Evolutionary conservation across 2,888 invertebrate species (phyloP), one percentile per base, ranked within the genome.

Genomic region (Hirtodrosophila trivittata): DNA sequence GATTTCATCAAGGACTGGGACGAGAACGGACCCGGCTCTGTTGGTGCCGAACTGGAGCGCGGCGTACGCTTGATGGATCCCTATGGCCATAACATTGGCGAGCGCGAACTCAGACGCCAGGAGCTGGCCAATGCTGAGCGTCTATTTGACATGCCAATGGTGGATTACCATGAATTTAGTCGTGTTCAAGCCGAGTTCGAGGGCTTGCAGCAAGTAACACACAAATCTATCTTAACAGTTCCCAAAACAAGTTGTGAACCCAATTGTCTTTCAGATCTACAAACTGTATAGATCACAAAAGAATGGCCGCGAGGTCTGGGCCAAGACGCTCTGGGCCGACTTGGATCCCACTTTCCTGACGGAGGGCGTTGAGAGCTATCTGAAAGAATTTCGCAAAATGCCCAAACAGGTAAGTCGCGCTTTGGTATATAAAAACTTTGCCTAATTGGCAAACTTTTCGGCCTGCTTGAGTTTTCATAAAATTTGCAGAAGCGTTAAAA

Each of bases 301-400:
- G 91, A 92, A 92, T 66, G 95, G 95, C 0, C 92, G 96, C 35
- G 95, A 96, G 69, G 83, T 92, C 3, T 97, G 97, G 97, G 94
- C 96, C 0, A 95, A 95, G 89, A 97, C 96, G 0, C 89, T 97
- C 8, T 98, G 98, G 98, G 94, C 92, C 5, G 94, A 98, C 89
- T 91, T 98, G 43, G 95, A 97, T 90, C 95, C 97, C 1, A 95
- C 95, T 83, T 93, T 94, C 0, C 91, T 98, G 90, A 93, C 95
- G 6, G 96, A 97, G 56, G 97, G 97, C 2, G 97, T 97, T 82
- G 97, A 98, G 72, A 93, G 93, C 68, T 97, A 95, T 91, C 92
- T 97, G 66, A 95, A 94, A 84, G 95, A 95, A 75, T 95, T 95
- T 81, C 92, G 95, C 50, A 95, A 94, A 89, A 90, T 97, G 56